Base-by-base conservation (phyloP, 2,797 vertebrate genomes). In the Gymnocypris eckloni region DNA sequence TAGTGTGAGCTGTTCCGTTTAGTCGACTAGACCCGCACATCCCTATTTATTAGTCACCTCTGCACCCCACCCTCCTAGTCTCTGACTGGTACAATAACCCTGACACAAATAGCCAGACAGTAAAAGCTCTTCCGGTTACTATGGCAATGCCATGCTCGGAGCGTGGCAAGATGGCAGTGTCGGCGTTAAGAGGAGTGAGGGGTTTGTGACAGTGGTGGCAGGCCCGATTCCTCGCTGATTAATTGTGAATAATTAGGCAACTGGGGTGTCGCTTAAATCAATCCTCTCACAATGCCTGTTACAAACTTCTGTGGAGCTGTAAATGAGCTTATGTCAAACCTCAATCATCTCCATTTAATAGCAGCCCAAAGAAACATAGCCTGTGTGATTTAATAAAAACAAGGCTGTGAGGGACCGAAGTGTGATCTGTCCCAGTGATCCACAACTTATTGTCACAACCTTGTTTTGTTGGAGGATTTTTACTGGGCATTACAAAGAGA, bases 211-310 rank as follows among this genome's bases (percentile, higher is more conserved):
- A 48, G 76, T 79, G 59, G 52, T 82, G 81, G 85, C 89, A 83
- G 66, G 88, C 82, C 88, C 78, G 72, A 41, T 89, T 91, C 76
- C 28, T 85, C 88, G 89, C 86, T 89, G 92, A 94, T 94, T 93
- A 93, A 94, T 94, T 91, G 90, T 92, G 91, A 93, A 91, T 94
- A 91, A 94, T 95, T 94, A 92, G 92, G 87, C 77, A 88, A 84
- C 37, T 81, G 87, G 83, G n/a, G n/a, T n/a, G n/a, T n/a, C n/a
- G 67, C 33, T 56, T 71, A 71, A 25, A 81, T 81, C 41, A 70
- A 52, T 56, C 22, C 12, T 39, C 39, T 72, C 48, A 71, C 37
- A 72, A 25, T 33, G 52, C 50, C 66, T 54, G 50, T 59, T 10
- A 13, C 16, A 72, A 82, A 56, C 61, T 43, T 78, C 20, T 37